A percentile compares a stretch with the other conserved stretches of the same genome.
phyloP scores from a whole-genome alignment of 1,140 invertebrate species.

The Achatina immaculata region DNA sequence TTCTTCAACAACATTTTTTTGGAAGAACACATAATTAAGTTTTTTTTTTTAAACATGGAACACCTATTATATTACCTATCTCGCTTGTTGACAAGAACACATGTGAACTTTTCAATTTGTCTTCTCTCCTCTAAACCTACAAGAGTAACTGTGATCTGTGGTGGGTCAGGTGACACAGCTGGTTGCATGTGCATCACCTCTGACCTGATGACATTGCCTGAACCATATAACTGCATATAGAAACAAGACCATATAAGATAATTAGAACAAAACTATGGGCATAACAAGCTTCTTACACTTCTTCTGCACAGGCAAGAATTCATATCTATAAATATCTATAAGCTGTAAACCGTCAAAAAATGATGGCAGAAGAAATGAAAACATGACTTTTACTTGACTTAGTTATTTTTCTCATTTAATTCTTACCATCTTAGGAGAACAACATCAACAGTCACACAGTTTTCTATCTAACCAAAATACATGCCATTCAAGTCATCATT shows the following conservation, averaged over 20 bases:
- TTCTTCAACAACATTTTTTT: too few species aligned
- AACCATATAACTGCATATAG: slow-evolving; percentile 64
- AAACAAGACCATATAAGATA: neutral
- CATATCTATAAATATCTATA: neutral
- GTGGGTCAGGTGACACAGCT: slow-evolving; percentile 64
- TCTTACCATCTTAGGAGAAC: too few species aligned
- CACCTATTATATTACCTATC: slow-evolving; percentile 66
- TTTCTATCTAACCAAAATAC: too few species aligned
- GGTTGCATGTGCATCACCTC: slow-evolving; percentile 65
- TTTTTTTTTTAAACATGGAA: too few species aligned
- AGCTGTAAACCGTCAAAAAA: too few species aligned
- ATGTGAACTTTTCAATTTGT: slow-evolving; percentile 68
- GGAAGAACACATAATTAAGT: too few species aligned
- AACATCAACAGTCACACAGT: too few species aligned
- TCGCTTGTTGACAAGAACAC: slow-evolving; percentile 69
- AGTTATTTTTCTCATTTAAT: too few species aligned
- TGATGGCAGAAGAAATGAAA: too few species aligned
- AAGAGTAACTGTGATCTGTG: slow-evolving; percentile 66
- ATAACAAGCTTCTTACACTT: neutral
- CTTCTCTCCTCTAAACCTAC: slow-evolving; percentile 68
- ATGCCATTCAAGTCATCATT: too few species aligned
- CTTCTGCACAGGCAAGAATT: neutral
- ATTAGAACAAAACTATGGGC: neutral
- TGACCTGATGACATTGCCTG: slow-evolving; percentile 62
- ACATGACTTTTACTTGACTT: too few species aligned